Evolutionary conservation across 1,140 invertebrate species (phyloP).

Genomic region (Delia radicum): DNA sequence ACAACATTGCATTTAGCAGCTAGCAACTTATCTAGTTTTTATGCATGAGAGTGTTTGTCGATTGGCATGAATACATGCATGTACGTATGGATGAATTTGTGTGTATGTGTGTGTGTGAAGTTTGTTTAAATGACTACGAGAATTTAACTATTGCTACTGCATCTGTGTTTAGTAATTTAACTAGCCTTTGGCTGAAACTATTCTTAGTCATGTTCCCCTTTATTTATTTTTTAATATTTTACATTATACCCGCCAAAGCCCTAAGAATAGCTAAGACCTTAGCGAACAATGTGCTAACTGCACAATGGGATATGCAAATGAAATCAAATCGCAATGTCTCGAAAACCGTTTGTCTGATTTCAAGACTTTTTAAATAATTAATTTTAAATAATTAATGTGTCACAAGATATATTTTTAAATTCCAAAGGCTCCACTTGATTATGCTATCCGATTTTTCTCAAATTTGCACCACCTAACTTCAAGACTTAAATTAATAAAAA

Average conservation of each 20-base stretch:
- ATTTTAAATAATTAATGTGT: no score
- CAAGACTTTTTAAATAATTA: no score
- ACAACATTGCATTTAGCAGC: neutral
- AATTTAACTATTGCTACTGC: neutral
- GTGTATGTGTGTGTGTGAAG: neutral
- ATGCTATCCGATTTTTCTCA: no score
- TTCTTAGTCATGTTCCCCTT: neutral
- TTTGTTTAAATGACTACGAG: neutral
- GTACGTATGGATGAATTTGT: neutral
- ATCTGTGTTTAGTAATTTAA: neutral
- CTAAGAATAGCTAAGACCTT: neutral
- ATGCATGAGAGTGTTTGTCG: neutral
- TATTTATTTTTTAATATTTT: neutral
- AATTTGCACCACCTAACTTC: no score
- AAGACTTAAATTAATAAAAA: no score
- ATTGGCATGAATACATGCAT: neutral
- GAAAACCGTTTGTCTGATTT: no score
- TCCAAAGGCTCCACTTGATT: no score
- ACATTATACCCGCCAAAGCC: neutral
- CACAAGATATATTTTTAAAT: no score
- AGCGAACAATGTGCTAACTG: neutral
- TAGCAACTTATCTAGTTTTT: neutral
- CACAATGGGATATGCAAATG: no score
- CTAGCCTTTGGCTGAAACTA: neutral
- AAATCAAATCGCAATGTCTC: no score